A percentile compares a stretch with the other conserved stretches of the same genome.
Conservation (phyloP, 2,888 invertebrate species). For the Lasioglossum malachurum region DNA sequence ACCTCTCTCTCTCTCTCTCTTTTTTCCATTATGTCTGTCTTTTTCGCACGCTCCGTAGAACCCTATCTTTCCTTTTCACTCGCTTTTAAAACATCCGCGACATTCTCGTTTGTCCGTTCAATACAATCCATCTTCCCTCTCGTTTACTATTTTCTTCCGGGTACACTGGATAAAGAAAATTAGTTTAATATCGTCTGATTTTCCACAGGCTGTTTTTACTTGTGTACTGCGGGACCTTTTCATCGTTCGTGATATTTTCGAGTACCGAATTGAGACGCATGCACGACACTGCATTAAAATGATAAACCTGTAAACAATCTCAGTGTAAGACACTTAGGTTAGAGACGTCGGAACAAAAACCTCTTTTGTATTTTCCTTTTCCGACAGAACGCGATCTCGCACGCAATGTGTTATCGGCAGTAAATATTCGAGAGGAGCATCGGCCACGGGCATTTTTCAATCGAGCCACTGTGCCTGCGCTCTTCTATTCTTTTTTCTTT, state of each 20-base stretch:
- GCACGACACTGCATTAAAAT: no score
- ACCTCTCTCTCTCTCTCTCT: neutral
- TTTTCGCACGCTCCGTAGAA: neutral
- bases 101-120: neutral
- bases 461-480: constrained; percentile 14
- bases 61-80: neutral
- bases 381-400: neutral
- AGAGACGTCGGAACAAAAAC: no score
- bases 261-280: no score
- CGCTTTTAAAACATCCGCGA: neutral
- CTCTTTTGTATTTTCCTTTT: no score
- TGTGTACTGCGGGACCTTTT: no score
- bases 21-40: neutral
- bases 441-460: constrained; percentile 13
- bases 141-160: neutral
- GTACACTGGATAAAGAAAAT: no score
- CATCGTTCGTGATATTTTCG: no score
- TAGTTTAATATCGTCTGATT: no score
- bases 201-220: no score
- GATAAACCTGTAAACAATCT: no score
- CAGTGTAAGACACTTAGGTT: no score
- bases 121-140: neutral
- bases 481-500: neutral
- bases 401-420: constrained; percentile 11
- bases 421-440: constrained; percentile 15